Conservation (phyloP, 1,140 invertebrate genomes). For the Papilio polyxenes region DNA sequence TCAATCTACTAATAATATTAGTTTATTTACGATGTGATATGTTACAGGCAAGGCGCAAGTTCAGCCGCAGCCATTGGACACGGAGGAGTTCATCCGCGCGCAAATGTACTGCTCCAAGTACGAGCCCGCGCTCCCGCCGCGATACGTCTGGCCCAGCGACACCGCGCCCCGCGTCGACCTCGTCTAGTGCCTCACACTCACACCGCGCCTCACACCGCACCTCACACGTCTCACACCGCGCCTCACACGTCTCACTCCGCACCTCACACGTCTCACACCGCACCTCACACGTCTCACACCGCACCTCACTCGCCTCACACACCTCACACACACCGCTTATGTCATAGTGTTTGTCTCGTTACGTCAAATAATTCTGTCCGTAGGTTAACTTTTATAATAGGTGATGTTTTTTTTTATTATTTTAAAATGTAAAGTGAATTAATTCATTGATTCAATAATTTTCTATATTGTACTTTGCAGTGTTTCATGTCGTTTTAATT, state of each 20-base stretch:
- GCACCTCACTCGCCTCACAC: background rate
- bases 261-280: background rate
- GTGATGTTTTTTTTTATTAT: no score
- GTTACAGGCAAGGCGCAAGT: conserved; percentile 86
- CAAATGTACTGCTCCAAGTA: conserved; percentile 91
- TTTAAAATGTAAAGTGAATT: background rate
- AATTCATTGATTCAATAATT: background rate
- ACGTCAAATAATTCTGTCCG: conserved; percentile 5
- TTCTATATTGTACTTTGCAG: background rate
- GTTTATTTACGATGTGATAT: background rate
- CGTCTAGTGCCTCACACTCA: conserved; percentile 48
- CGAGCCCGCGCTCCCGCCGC: conserved; percentile 83
- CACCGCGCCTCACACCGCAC: background rate
- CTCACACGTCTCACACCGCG: background rate
- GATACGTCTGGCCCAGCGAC: conserved; percentile 84
- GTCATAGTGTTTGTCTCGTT: background rate
- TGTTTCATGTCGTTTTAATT: background rate
- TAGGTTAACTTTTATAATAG: conserved; percentile 3
- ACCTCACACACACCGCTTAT: background rate
- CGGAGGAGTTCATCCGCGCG: conserved; percentile 87
- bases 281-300: background rate
- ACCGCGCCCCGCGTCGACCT: conserved; percentile 53
- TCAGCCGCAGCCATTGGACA: conserved; percentile 88
- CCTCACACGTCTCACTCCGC: background rate
- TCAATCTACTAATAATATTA: no score